These are phyloP conservation scores for Oncorhynchus tshawytscha DNA, from an alignment of 2,113 vertebrate species.

Conservation along the genomic window DNA sequence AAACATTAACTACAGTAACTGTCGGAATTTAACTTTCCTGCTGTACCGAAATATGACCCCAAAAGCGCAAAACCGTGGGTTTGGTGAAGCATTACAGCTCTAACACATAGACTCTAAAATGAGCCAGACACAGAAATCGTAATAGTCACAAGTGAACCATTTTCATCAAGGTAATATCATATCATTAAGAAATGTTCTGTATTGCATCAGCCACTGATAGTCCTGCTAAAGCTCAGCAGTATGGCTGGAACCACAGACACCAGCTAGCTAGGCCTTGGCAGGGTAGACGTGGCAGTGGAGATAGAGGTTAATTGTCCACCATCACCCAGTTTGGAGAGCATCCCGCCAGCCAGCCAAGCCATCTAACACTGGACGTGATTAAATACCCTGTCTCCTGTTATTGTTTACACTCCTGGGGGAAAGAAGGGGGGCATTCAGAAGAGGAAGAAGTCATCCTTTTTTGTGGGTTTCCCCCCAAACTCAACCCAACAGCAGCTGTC, in stretches of 20 bases:
- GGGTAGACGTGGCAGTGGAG: background rate
- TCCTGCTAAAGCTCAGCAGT: too few relatives aligned
- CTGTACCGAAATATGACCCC: too few relatives aligned
- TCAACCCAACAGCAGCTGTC: constrained; percentile 47
- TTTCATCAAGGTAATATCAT: too few relatives aligned
- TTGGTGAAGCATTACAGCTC: too few relatives aligned
- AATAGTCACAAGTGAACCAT: too few relatives aligned
- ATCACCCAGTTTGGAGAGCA: constrained; percentile 29
- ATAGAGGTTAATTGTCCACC: constrained; percentile 35
- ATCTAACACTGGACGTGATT: constrained; percentile 39
- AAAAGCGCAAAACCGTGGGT: too few relatives aligned
- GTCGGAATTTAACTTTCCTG: too few relatives aligned
- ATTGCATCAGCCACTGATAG: too few relatives aligned
- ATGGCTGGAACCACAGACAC: constrained; percentile 1
- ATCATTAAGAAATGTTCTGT: constrained; percentile 8
- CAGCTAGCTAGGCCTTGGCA: constrained; percentile 20
- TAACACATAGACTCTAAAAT: too few relatives aligned
- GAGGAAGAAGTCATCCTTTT: background rate
- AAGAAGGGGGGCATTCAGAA: too few relatives aligned
- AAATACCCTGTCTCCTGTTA: constrained; percentile 31
- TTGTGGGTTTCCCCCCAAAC: constrained; percentile 22
- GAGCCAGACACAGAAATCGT: too few relatives aligned
- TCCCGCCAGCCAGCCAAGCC: constrained; percentile 18
- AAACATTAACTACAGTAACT: too few relatives aligned
- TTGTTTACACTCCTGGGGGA: constrained; percentile 26